These are phyloP conservation scores for Sipunculus nudus DNA, from an alignment of 2,888 invertebrate species.

Conservation along the genomic window DNA sequence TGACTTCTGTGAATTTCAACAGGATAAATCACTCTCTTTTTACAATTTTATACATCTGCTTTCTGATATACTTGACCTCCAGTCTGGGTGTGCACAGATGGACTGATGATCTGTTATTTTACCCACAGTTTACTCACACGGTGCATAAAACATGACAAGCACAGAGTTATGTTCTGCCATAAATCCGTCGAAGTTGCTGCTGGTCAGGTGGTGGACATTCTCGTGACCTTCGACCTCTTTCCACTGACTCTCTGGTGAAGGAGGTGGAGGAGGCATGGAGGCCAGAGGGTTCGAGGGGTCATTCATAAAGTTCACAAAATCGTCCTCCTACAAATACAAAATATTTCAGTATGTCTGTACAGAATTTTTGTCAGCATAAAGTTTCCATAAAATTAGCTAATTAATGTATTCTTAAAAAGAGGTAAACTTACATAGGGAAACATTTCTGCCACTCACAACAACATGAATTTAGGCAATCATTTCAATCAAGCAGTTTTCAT, in stretches of 20 bases:
- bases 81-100: too few species aligned
- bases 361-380: neutral
- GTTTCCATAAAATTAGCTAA: neutral
- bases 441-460: too few species aligned
- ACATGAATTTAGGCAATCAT: too few species aligned
- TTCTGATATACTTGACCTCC: too few species aligned
- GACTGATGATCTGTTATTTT: neutral
- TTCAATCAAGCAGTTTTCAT: too few species aligned
- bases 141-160: slow-evolving; percentile 68
- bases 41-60: too few species aligned
- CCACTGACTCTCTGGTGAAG: slow-evolving; percentile 67
- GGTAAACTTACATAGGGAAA: too few species aligned
- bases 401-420: too few species aligned
- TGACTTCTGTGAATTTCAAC: too few species aligned
- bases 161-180: slow-evolving; percentile 71
- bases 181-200: slow-evolving; percentile 68
- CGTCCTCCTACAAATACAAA: slow-evolving; percentile 72
- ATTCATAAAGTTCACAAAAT: slow-evolving; percentile 75
- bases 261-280: slow-evolving; percentile 52
- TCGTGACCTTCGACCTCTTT: slow-evolving; percentile 66
- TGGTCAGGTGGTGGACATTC: slow-evolving; percentile 80
- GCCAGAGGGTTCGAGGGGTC: slow-evolving; percentile 65
- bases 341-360: neutral
- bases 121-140: slow-evolving; percentile 58
- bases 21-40: too few species aligned